Base-by-base conservation (phyloP, 2,888 invertebrate species). In the Cephus pulcher region DNA sequence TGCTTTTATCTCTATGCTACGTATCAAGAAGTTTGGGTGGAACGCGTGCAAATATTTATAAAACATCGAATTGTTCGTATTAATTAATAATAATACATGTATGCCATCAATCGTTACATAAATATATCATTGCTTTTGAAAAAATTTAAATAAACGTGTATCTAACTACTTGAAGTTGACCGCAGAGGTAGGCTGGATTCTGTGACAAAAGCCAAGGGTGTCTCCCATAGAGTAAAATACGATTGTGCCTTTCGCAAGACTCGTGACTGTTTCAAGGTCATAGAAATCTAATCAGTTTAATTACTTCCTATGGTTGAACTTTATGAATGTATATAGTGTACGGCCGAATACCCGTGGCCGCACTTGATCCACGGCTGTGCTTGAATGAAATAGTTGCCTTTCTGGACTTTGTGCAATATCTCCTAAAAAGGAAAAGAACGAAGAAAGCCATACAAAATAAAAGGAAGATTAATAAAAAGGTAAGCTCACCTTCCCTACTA, bases 251-350 rank as follows among this genome's bases (percentile, higher is more conserved):
- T 70, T 71, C 75, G 68, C 68, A 82, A 82, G 80, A 84, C 79
- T 82, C 81, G 81, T 80, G 80, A 84, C 87, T 86, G 80, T 81
- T 78, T 84, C 86, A 87, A 88, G 88, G 87, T 86, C 87, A 83
- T 87, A 86, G 88, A 89, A 88, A 89, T 87, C 88, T 80, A 75
- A 33, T 69, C 75, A 75, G 34, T 76, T 76, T 2, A 56, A 56
- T 56, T 56, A 56, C 40, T 77, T 76, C 78, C 76, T 30, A 56
- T 75, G 74, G 74, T 76, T 75, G 73, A 70, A 68, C 75, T 79
- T 40, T 75, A 71, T 37, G 76, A 34, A 69, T 75, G 68, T 40
- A n/a, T 70, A 76, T 80, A 80, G 80, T 78, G 40, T 68, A 34
- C 33, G 35, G 32, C 74, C 34, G 71, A n/a, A 74, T 74, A 74